phyloP scores from a whole-genome alignment of 2,888 invertebrate species.

The Drosophila borborema region DNA sequence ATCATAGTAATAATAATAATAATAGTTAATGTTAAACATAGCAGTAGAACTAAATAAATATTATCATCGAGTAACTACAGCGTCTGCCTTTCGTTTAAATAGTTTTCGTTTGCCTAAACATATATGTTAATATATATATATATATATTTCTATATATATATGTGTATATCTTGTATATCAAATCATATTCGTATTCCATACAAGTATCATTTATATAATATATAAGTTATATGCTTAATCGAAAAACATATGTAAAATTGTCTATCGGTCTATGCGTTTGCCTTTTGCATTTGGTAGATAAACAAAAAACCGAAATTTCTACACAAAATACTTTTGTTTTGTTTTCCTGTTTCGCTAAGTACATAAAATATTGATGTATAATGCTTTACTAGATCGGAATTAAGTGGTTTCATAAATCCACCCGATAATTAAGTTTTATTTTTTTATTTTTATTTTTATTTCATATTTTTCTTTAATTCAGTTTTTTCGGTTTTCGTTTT shows the following conservation, averaged over 20 bases:
- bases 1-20: not conserved
- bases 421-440: constrained; percentile 3
- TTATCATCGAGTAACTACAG: constrained; percentile 68
- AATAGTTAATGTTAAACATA: constrained; percentile 71
- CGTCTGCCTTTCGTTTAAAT: constrained; percentile 67
- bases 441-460: not conserved
- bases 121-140: constrained; percentile 53
- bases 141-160: constrained; percentile 42
- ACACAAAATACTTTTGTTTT: constrained; percentile 44
- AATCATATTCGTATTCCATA: constrained; percentile 62
- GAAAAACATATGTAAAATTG: constrained; percentile 60
- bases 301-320: constrained; percentile 37
- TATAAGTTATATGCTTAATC: constrained; percentile 42
- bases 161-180: constrained; percentile 61
- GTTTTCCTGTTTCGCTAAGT: constrained; percentile 13
- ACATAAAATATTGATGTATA: constrained; percentile 31
- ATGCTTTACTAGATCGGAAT: constrained; percentile 21
- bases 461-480: not conserved
- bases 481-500: not conserved
- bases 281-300: constrained; percentile 29
- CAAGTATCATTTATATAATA: constrained; percentile 41
- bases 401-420: constrained; percentile 14
- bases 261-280: constrained; percentile 53
- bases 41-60: constrained; percentile 68
- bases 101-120: constrained; percentile 57